Evolutionary conservation across 2,888 invertebrate species (phyloP).

Genomic region (Magallana nippona): DNA sequence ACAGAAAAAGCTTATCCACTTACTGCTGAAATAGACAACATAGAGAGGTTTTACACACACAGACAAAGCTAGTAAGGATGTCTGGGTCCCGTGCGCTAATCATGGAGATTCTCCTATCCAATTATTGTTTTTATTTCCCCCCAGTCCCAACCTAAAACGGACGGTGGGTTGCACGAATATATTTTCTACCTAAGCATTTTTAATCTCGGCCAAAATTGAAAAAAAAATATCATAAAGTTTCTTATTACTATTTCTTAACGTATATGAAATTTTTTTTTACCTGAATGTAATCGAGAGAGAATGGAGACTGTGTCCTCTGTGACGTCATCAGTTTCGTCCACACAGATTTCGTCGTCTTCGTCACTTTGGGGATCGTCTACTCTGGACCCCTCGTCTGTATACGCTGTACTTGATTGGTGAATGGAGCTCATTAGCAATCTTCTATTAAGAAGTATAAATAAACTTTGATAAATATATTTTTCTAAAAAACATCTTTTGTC

Average conservation of each 20-base stretch:
- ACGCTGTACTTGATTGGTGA: constrained; percentile 31
- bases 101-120: constrained; percentile 15
- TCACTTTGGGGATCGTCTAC: constrained; percentile 62
- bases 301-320: constrained; percentile 57
- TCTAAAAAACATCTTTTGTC: not conserved
- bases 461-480: not conserved
- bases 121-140: constrained; percentile 33
- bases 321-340: constrained; percentile 68
- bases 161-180: not conserved
- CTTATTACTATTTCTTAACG: not conserved
- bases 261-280: constrained; percentile 42
- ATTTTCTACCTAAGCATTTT: not conserved
- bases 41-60: constrained; percentile 30
- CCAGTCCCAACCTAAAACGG: not conserved
- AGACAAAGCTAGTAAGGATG: constrained; percentile 13
- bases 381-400: constrained; percentile 46
- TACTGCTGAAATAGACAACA: constrained; percentile 33
- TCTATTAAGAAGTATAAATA: not conserved
- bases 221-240: not conserved
- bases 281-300: constrained; percentile 57
- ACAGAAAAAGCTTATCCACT: constrained; percentile 45
- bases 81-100: constrained; percentile 11
- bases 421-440: constrained; percentile 33
- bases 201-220: not conserved
- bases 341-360: constrained; percentile 68